Evolutionary conservation across 2,113 vertebrate species (phyloP).

Genomic region (Ploceus nigricollis): DNA sequence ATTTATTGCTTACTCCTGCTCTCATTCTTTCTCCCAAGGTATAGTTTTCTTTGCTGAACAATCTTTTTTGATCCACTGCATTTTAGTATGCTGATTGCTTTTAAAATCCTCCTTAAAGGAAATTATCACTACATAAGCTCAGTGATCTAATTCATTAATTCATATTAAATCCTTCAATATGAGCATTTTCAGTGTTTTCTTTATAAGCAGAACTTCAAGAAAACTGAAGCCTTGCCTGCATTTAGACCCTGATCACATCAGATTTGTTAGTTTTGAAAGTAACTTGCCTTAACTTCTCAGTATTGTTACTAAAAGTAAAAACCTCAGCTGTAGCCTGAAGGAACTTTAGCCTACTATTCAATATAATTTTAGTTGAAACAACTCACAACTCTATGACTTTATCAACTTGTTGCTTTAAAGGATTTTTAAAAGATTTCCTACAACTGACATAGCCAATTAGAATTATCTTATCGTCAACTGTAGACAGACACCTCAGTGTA

Average conservation of each 20-base stretch:
- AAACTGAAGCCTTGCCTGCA: background rate
- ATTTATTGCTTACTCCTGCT: background rate
- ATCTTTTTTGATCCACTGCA: background rate
- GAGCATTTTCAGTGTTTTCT: background rate
- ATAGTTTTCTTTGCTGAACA: background rate
- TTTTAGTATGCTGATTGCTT: background rate
- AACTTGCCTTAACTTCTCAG: background rate
- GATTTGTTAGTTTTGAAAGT: background rate
- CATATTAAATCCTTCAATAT: background rate
- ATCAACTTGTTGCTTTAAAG: background rate
- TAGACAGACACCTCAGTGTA: background rate
- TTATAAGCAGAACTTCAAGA: background rate
- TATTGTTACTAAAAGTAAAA: background rate
- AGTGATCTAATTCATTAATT: background rate
- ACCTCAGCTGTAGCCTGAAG: background rate
- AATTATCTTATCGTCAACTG: background rate
- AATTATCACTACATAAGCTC: background rate
- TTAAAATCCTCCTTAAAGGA: background rate
- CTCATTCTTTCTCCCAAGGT: background rate
- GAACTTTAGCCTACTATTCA: background rate
- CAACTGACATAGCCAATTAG: background rate
- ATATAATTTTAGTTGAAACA: background rate
- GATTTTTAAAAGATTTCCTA: background rate
- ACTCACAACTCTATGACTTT: background rate
- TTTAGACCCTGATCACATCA: background rate